Percentiles rank a stretch among this genome's conserved stretches.
Evolutionary conservation across 2,797 vertebrate species (phyloP).

Genomic region (Rhynchotus rufescens): DNA sequence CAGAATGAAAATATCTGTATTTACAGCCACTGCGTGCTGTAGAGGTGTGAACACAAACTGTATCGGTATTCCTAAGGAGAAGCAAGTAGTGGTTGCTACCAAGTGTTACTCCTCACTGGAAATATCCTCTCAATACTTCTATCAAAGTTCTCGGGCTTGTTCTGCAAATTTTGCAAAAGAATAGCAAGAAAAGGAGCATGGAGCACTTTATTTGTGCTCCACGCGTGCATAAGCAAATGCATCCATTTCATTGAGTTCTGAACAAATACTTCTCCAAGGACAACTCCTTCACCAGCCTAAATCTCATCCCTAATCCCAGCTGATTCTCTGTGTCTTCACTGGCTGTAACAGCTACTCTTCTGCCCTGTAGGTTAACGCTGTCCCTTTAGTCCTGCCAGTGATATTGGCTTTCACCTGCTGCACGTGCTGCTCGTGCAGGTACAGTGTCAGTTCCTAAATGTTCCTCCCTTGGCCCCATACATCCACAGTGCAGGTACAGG

Average conservation of each 20-base stretch:
- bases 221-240: neutral
- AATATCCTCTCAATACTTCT: neutral
- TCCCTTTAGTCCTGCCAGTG: neutral
- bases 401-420: conserved; percentile 13
- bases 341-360: neutral
- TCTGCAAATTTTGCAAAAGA: neutral
- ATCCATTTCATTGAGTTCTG: neutral
- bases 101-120: neutral
- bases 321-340: neutral
- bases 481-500: neutral
- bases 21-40: neutral
- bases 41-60: conserved; percentile 3
- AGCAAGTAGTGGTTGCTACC: neutral
- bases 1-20: neutral
- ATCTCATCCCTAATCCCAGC: neutral
- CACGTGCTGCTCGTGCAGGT: neutral
- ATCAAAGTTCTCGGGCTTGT: neutral
- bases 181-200: neutral
- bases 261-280: neutral
- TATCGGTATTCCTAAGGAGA: neutral
- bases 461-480: neutral
- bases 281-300: neutral
- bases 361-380: neutral
- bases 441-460: conserved; percentile 16
- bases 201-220: neutral